Evolutionary conservation across 2,113 vertebrate species (phyloP).

Genomic region (Gnathonemus longibarbis): DNA sequence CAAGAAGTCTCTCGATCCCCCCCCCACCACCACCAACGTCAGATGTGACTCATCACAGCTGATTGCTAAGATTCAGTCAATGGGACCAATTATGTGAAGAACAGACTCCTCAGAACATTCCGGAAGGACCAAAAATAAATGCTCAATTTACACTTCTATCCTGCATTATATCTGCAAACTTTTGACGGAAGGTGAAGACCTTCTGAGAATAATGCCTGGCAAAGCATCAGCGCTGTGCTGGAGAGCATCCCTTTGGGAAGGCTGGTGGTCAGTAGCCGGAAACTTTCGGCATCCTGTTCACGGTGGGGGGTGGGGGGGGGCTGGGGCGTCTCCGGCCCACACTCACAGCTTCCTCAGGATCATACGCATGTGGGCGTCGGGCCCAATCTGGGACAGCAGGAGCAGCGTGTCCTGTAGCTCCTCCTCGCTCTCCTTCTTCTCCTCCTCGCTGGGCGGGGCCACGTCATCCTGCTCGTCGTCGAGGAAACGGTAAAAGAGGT

Average conservation of each 20-base stretch:
- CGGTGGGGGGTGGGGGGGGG: neutral
- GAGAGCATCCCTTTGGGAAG: neutral
- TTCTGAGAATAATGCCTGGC: neutral
- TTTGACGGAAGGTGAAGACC: neutral
- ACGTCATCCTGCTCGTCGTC: slow-evolving; percentile 82
- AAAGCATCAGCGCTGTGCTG: neutral
- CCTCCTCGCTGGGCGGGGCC: slow-evolving; percentile 73
- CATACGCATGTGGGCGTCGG: slow-evolving; percentile 97
- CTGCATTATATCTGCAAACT: neutral
- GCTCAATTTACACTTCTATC: neutral
- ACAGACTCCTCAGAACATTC: neutral
- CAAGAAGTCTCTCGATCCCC: neutral
- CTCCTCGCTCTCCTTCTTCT: slow-evolving; percentile 84
- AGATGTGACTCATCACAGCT: neutral
- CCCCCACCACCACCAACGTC: neutral
- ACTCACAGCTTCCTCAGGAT: slow-evolving; percentile 88
- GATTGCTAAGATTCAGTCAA: neutral
- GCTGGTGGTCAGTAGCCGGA: neutral
- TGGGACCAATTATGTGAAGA: neutral
- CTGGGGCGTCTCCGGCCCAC: neutral
- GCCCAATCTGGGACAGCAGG: slow-evolving; percentile 86
- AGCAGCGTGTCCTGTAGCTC: slow-evolving; percentile 89
- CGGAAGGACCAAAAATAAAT: neutral
- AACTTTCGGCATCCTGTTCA: neutral
- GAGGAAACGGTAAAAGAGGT: slow-evolving; percentile 95